Base-by-base conservation (phyloP, 2,113 vertebrate genomes). In the Chauna torquata region DNA sequence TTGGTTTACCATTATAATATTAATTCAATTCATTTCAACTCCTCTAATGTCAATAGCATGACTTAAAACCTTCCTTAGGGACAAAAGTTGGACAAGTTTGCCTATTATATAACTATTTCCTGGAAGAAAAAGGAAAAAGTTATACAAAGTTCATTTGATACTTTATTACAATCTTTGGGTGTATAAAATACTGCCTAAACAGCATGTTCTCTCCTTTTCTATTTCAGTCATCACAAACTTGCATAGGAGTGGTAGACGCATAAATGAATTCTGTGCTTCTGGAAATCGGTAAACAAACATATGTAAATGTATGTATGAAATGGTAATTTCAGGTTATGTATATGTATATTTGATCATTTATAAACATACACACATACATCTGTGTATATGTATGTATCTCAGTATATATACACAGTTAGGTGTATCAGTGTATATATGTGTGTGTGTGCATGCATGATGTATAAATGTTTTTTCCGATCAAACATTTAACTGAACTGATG, bases 31-130 rank as follows among this genome's bases (percentile, higher is more conserved):
- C 72, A 70, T 16, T 78, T 88, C 71, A 83, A 6, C n/a, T 30
- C 55, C 28, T 12, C 68, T 70, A 16, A 81, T n/a, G 14, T 54
- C 45, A 82, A 80, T 52, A 82, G 61, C 32, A 14, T 52, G 74
- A 86, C 47, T 95, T 78, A 81, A 79, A 88, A 66, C 84, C 69
- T 52, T 84, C 50, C 45, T 47, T 32, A 64, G 16, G 58, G 55
- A 72, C 72, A 88, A 92, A 59, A 42, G 34, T 2, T 78, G 57
- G 80, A 36, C 3, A 3, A 28, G 80, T 84, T 88, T 78, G 65
- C n/a, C 3, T 81, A 34, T 47, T 78, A 76, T 30, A 68, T 49
- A 96, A 94, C 47, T 44, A n/a, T 64, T 83, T 76, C 36, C 69
- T 72, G 54, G 44, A 92, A 88, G 17, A 71, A 80, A 92, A 87